phyloP scores from a whole-genome alignment of 1,140 invertebrate genomes.

The Eciton burchellii region DNA sequence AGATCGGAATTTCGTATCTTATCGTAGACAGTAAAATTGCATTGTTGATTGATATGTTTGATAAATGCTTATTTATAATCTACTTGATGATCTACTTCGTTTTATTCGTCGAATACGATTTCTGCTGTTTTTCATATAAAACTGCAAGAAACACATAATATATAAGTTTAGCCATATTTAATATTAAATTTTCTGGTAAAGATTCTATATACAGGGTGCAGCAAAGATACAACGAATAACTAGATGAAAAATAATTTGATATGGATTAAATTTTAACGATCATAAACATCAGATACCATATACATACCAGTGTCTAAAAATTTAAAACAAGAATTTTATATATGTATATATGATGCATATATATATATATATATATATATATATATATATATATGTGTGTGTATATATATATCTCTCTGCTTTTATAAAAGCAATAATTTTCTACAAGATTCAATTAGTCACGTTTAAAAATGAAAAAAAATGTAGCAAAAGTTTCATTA shows the following conservation, averaged over 20 bases:
- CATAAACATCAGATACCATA: not conserved
- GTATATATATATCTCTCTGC: too few species aligned
- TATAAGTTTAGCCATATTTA: constrained; percentile 38
- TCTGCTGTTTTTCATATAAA: constrained; percentile 48
- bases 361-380: constrained; percentile 1
- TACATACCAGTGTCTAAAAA: not conserved
- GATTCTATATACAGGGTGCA: constrained; percentile 46
- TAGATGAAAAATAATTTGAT: not conserved
- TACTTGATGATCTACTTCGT: constrained; percentile 14
- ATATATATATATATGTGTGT: not conserved
- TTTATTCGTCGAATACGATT: constrained; percentile 7
- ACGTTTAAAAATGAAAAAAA: too few species aligned
- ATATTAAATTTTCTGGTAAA: constrained; percentile 9
- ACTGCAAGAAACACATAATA: constrained; percentile 55
- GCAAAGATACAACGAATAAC: constrained; percentile 38
- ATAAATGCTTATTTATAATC: constrained; percentile 16
- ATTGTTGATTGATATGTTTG: constrained; percentile 13
- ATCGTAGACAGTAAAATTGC: constrained; percentile 13
- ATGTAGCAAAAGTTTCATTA: not conserved
- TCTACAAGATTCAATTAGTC: too few species aligned
- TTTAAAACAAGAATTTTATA: constrained; percentile 21
- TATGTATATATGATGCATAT: too few species aligned
- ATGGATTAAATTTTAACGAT: constrained; percentile 11
- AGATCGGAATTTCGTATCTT: constrained; percentile 19
- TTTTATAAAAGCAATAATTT: too few species aligned